Evolutionary conservation across 2,797 vertebrate species (phyloP), one percentile per base, ranked within the genome.

Genomic region (Xenops minutus): DNA sequence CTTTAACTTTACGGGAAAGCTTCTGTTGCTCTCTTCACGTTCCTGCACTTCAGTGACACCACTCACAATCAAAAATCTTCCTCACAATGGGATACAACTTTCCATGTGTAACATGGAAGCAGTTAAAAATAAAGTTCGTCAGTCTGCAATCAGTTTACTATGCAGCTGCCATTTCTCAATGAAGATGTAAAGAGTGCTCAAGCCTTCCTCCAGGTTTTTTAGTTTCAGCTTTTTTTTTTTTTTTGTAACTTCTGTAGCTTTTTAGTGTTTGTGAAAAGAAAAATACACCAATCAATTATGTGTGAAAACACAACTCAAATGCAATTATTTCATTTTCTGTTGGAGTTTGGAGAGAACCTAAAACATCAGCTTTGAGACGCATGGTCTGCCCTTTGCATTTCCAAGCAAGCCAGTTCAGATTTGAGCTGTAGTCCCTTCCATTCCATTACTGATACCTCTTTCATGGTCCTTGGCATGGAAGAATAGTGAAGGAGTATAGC

Each of bases 1-100:
- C 36, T 94, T 84, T 62, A 88, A 93, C 74, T 94, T 96, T 67
- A 73, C 72, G 89, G 87, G 91, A 79, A 89, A 91, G 78, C 37
- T 85, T 79, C 34, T 34, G 36, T 66, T 83, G 51, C 51, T 62
- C 20, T 89, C 71, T 83, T 94, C 71, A 34, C 74, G 74, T 93
- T 90, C 77, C 58, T 44, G 77, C 55, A 91, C 55, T 59, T 78
- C 7, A 69, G 39, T 44, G 37, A 74, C 49, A 59, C 34, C 79
- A 71, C 26, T 91, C 10, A 66, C 61, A 85, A 75, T 48, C 73
- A 74, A 86, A 73, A 92, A 89, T 63, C 76, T 90, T 88, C 59
- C 61, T 85, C 81, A 94, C 92, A 93, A 92, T 52, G 26, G 29
- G 49, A 84, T 52, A 74, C 15, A 54, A 77, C 30, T 68, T 87